Evolutionary conservation across 2,888 invertebrate species (phyloP), one percentile per base, ranked within the genome.

Genomic region (Cosmorhoe ocellata): DNA sequence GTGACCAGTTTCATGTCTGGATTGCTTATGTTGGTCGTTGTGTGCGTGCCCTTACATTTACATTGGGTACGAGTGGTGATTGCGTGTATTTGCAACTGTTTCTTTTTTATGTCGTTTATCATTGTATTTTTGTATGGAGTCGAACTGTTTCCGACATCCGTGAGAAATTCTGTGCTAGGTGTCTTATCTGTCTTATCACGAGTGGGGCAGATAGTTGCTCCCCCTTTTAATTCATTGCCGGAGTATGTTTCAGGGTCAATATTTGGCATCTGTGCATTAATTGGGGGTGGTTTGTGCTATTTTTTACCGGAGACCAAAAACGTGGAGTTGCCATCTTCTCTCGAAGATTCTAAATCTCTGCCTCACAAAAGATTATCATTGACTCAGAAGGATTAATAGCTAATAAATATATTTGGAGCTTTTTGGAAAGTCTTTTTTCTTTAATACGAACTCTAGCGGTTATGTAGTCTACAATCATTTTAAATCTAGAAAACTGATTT

Each of bases 71-170:
- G 91, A 61, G 85, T 94, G 0, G 69, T 91, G 7, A 81, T 94
- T 12, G 94, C 95, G 6, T 92, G 94, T 54, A 65, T 94, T 36
- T 95, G 94, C 2, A 94, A 96, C 64, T 93, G 95, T 55, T 95
- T 95, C 11, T 93, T 95, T 62, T 94, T 96, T 0, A 91, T 95
- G 37, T 93, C 94, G 0, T 97, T 97, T 71, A 95, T 96, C 0
- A 94, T 95, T 22, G 94, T 94, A 3, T 97, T 96, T 75, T 91
- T 97, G 11, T 97, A 94, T 74, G 93, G 95, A 0, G 95, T 96
- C 0, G 97, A 97, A 80, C 77, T 96, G 11, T 97, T 96, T 73
- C 97, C 97, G 0, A 97, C 97, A 0, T 93, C 95, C 1, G 92
- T 97, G 0, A 91, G 97, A 22, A 97, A 96, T 71, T 93, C 95